These are phyloP conservation scores for Xyliphius kryptos DNA, from an alignment of 2,113 vertebrate species.

Conservation along the genomic window DNA sequence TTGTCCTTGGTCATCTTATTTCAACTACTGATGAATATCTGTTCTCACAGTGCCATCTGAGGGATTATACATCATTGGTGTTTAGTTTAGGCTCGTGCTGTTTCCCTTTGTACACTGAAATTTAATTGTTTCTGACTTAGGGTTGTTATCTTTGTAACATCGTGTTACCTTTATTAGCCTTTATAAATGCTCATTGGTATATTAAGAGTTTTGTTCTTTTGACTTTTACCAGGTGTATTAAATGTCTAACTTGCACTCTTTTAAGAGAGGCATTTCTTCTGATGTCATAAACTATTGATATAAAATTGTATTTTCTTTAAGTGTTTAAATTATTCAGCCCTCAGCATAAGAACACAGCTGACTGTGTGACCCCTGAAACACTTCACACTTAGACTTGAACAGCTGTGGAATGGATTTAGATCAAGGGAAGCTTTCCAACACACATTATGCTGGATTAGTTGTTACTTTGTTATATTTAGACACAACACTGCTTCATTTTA, in stretches of 20 bases:
- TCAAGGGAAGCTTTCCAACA: constrained; percentile 61
- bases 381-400: constrained; percentile 43
- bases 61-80: too few relatives aligned
- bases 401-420: constrained; percentile 61
- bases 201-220: neutral
- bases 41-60: neutral
- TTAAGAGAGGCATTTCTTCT: neutral
- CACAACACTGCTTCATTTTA: constrained; percentile 39
- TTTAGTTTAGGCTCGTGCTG: too few relatives aligned
- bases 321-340: neutral
- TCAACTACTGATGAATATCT: too few relatives aligned
- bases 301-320: neutral
- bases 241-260: neutral
- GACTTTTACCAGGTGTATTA: neutral
- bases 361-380: constrained; percentile 11
- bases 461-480: constrained; percentile 43
- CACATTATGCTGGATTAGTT: constrained; percentile 41
- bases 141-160: neutral
- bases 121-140: neutral
- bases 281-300: neutral
- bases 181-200: neutral
- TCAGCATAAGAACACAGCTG: neutral
- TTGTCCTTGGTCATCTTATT: too few relatives aligned
- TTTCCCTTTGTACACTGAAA: too few relatives aligned
- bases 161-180: neutral